Base-by-base conservation (phyloP, 2,888 invertebrate genomes). In the Platypus cylindrus region DNA sequence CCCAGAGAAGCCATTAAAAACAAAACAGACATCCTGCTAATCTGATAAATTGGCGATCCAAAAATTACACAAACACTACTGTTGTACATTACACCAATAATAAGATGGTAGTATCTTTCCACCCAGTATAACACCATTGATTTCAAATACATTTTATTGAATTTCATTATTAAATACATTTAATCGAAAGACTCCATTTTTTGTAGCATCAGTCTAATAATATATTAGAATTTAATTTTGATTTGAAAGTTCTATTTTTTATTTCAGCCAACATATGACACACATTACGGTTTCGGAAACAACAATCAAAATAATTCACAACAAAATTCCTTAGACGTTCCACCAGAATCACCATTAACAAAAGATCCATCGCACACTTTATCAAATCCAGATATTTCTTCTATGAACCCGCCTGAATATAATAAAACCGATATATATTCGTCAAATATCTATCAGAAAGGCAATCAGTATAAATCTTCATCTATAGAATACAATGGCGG, bases 241-340 rank as follows among this genome's bases (percentile, higher is more conserved):
- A 32, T 26, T 32, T 9, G 32, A 32, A 7, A 24, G 5, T 13
- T 18, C 11, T 24, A n/a, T 8, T 24, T 16, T 16, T 32, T 3
- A 34, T 48, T 52, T 33, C 38, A 63, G 62, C 61, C 62, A 3
- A 60, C 51, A 3, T 63, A 63, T 35, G 62, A 63, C 34, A 50
- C 57, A 2, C 45, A 62, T 22, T 63, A 62, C 37, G 62, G 62
- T 17, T 63, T 62, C 45, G 41, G 45, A 18, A 56, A 54, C 32
- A 48, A 38, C 35, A 53, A 46, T 32, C 46, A 44, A 31, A 35
- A 25, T 25, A 31, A 24, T n/a, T 48, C 49, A 22, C 48, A 37
- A 22, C 49, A 46, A 37, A 44, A 23, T 15, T 40, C 41, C 16
- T 50, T 51, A 34, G 46, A 52, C 1, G 46, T 54, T 7, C 50